Base-by-base conservation (phyloP, 2,113 vertebrate genomes). In the Cricetomys ansorgei region DNA sequence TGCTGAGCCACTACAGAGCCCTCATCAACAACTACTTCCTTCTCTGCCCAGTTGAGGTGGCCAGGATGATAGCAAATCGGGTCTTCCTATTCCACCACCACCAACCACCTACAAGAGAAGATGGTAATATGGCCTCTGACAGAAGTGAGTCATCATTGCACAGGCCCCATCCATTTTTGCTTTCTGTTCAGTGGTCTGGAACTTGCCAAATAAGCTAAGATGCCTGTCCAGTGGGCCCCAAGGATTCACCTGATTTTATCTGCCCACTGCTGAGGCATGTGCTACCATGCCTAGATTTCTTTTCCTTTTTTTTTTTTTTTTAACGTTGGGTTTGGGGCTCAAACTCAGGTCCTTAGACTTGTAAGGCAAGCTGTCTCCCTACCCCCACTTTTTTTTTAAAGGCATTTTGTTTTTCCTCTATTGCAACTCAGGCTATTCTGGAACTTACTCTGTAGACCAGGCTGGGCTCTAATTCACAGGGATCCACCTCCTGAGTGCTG, bases 301-400 rank as follows among this genome's bases (percentile, higher is more conserved):
- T 62, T 57, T n/a, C n/a, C n/a, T n/a, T n/a, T n/a, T n/a, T n/a
- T n/a, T n/a, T n/a, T n/a, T n/a, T n/a, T n/a, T n/a, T n/a, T n/a
- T n/a, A n/a, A 5, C n/a, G 59, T 40, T 37, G 13, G n/a, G 40
- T 83, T 55, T 53, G n/a, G 21, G 11, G 23, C 15, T 40, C 23
- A 40, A 59, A 81, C 79, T 53, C 5, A 3, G 53, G 10, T 25
- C 53, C 17, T 6, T 37, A 81, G 19, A 17, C 79, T 57, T 81
- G 79, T 53, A n/a, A 57, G 21, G 37, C 37, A 62, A 29, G 57
- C n/a, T 15, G 2, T 59, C n/a, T 83, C 55, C 53, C 50, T 7
- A 79, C 34, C 55, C n/a, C n/a, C 55, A 59, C 10, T n/a, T 90
- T 92, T 93, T 45, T 53, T 70, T 73, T 48, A 75, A 73, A 98